Percentiles rank a stretch among this genome's conserved stretches.
These are phyloP conservation scores for Megaptera novaeangliae DNA, from an alignment of 2,113 vertebrate genomes.

Conservation along the genomic window DNA sequence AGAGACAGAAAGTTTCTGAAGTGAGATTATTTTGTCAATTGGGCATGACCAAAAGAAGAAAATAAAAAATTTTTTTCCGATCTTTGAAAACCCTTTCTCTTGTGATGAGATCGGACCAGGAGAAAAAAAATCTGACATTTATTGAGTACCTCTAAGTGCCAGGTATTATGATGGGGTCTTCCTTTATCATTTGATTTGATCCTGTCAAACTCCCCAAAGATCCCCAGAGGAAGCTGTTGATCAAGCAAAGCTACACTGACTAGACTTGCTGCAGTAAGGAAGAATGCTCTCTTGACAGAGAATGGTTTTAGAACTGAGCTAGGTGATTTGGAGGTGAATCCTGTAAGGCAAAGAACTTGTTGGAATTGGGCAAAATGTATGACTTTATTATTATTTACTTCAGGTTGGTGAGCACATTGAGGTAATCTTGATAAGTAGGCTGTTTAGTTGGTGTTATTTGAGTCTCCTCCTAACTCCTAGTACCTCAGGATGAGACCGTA, in stretches of 20 bases:
- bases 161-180: not conserved
- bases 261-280: not conserved
- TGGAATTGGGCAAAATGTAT: not conserved
- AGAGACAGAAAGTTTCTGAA: conserved; percentile 8
- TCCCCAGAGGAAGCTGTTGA: not conserved
- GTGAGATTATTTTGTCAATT: conserved; percentile 40
- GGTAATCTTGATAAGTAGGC: not conserved
- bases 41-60: conserved; percentile 18
- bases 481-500: not conserved
- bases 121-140: not conserved
- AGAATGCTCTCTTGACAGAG: not conserved
- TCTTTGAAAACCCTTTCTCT: conserved; percentile 39
- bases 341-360: not conserved
- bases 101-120: not conserved
- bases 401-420: not conserved
- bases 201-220: not conserved
- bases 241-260: not conserved
- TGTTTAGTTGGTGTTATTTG: not conserved
- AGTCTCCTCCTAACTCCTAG: not conserved
- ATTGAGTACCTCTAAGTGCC: not conserved
- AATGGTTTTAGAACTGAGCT: not conserved
- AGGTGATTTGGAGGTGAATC: not conserved
- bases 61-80: conserved; percentile 30
- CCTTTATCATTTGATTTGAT: conserved; percentile 19
- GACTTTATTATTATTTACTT: not conserved